Evolutionary conservation across 1,140 invertebrate genomes (phyloP).

Genomic region (Drosophila cardini): DNA sequence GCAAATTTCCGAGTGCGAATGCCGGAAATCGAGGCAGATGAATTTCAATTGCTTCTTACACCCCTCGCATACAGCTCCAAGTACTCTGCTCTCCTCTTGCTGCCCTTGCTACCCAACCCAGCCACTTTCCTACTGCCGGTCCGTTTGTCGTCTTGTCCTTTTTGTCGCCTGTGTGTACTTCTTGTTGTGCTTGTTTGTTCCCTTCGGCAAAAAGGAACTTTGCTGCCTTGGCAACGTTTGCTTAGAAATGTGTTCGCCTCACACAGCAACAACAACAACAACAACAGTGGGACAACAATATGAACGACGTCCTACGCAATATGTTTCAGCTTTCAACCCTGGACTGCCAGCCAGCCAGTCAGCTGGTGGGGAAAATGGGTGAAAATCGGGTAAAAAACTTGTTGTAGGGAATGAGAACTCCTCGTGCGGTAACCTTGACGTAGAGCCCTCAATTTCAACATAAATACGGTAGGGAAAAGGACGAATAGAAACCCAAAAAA

Average conservation of each 20-base stretch:
- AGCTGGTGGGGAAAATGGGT: background rate
- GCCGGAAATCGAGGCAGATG: slow-evolving; percentile 75
- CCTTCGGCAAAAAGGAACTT: slow-evolving; percentile 55
- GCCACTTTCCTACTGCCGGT: background rate
- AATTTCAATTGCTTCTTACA: slow-evolving; percentile 68
- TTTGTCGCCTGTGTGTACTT: slow-evolving; percentile 23
- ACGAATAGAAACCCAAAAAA: slow-evolving; percentile 13
- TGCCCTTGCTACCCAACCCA: no score
- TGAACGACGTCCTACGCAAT: slow-evolving; percentile 75
- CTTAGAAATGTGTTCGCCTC: slow-evolving; percentile 52
- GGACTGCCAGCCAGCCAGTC: slow-evolving; percentile 23
- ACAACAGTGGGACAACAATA: slow-evolving; percentile 7
- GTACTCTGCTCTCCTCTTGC: background rate
- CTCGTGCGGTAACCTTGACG: slow-evolving; percentile 50
- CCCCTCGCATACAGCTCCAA: background rate
- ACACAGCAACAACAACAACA: slow-evolving; percentile 52
- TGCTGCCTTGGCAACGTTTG: slow-evolving; percentile 70
- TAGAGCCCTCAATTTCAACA: slow-evolving; percentile 21
- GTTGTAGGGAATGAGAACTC: slow-evolving; percentile 22
- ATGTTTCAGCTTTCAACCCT: slow-evolving; percentile 75
- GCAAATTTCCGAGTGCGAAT: slow-evolving; percentile 52
- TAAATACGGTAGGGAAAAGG: slow-evolving; percentile 18
- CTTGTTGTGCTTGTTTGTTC: slow-evolving; percentile 44
- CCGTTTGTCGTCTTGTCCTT: slow-evolving; percentile 22
- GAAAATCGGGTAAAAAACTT: background rate